A percentile compares a stretch with the other conserved stretches of the same genome.
These are phyloP conservation scores for Otus sunia DNA, from an alignment of 2,113 vertebrate genomes.

Conservation along the genomic window DNA sequence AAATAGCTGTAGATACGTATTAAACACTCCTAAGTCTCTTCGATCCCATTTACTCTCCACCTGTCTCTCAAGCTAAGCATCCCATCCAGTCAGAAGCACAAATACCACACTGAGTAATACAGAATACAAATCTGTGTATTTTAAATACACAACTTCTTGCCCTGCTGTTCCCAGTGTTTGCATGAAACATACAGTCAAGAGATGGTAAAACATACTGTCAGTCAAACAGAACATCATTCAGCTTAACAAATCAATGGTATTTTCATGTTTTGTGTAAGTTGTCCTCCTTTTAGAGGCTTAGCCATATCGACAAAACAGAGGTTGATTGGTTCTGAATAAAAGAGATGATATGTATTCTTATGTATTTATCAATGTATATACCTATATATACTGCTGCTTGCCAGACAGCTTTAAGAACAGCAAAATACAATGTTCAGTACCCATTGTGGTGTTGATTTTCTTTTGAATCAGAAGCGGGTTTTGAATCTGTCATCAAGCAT, in stretches of 20 bases:
- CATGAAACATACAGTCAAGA: neutral
- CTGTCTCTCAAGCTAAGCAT: conserved; percentile 44
- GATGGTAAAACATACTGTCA: neutral
- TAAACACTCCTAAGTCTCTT: conserved; percentile 54
- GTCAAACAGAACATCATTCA: neutral
- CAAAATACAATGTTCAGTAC: neutral
- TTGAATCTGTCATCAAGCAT: neutral
- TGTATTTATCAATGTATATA: neutral
- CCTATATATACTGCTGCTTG: neutral
- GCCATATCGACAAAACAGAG: neutral
- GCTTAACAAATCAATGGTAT: neutral
- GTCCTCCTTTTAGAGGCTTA: neutral
- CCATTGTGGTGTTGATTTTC: neutral
- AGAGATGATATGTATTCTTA: neutral
- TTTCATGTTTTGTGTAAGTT: neutral
- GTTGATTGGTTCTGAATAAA: neutral
- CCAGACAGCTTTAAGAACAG: neutral
- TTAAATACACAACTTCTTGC: neutral
- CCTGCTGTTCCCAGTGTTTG: neutral
- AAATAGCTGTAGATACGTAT: conserved; percentile 38
- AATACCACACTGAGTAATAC: neutral
- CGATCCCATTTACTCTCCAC: conserved; percentile 66
- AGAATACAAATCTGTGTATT: neutral
- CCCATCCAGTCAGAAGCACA: neutral
- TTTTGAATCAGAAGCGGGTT: neutral